phyloP scores from a whole-genome alignment of 1,140 invertebrate genomes.

The Ooceraea biroi region DNA sequence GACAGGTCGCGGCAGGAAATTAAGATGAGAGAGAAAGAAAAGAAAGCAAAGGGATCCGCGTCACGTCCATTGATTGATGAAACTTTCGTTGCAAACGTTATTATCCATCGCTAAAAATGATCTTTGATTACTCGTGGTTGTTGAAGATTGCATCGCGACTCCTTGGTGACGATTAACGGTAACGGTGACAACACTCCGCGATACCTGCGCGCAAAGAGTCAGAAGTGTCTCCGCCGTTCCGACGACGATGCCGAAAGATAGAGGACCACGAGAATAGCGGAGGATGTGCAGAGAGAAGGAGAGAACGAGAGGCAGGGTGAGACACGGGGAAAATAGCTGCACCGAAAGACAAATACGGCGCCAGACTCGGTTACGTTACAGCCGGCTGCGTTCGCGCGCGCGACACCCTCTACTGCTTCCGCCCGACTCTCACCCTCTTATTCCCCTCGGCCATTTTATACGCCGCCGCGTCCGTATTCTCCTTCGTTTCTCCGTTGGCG shows the following conservation, averaged over 20 bases:
- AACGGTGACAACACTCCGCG: slow-evolving; percentile 2
- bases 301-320: slow-evolving; percentile 2
- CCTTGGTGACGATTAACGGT: slow-evolving; percentile 20
- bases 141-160: not conserved
- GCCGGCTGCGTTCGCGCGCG: slow-evolving; percentile 43
- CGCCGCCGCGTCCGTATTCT: slow-evolving; percentile 28
- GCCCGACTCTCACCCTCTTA: slow-evolving; percentile 40
- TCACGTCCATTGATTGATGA: not conserved
- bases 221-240: not conserved
- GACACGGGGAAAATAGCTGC: slow-evolving; percentile 42
- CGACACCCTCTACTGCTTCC: slow-evolving; percentile 18
- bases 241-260: slow-evolving; percentile 12
- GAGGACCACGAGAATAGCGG: slow-evolving; percentile 12
- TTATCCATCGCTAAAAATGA: not conserved
- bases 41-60: not conserved
- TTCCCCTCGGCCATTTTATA: slow-evolving; percentile 21
- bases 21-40: slow-evolving; percentile 24
- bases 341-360: slow-evolving; percentile 63
- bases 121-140: not conserved
- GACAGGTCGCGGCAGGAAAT: slow-evolving; percentile 34
- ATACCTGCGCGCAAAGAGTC: not conserved
- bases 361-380: slow-evolving; percentile 65
- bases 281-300: not conserved
- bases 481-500: slow-evolving; percentile 27
- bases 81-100: slow-evolving; percentile 10